A percentile compares a stretch with the other conserved stretches of the same genome.
These are phyloP conservation scores for Adoxophyes honmai DNA, from an alignment of 1,140 invertebrate genomes.

Conservation along the genomic window DNA sequence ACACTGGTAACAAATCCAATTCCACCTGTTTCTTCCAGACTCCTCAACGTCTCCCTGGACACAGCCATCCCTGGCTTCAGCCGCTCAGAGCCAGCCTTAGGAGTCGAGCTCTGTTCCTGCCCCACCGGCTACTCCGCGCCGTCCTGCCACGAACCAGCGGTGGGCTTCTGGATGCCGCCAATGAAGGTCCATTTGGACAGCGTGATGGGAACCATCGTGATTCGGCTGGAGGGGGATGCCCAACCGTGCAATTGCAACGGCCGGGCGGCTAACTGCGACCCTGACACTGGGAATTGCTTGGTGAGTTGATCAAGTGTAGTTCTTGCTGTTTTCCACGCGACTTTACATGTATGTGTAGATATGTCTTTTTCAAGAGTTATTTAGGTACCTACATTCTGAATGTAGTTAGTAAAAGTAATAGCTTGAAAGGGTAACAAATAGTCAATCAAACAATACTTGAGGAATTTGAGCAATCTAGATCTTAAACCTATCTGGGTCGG, in stretches of 20 bases:
- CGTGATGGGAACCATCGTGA: conserved; percentile 80
- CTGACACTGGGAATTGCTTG: conserved; percentile 90
- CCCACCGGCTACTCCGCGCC: conserved; percentile 86
- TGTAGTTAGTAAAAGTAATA: too few relatives aligned
- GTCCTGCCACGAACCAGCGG: conserved; percentile 92
- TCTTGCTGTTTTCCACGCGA: too few relatives aligned
- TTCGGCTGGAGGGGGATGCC: conserved; percentile 88
- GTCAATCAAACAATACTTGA: too few relatives aligned
- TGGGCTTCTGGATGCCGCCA: conserved; percentile 84
- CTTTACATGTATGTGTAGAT: too few relatives aligned
- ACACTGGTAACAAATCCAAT: too few relatives aligned
- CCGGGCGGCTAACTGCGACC: conserved; percentile 87
- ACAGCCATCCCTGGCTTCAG: conserved; percentile 83
- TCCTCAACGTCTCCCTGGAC: conserved; percentile 89
- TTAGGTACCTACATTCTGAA: too few relatives aligned
- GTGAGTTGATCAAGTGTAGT: conserved; percentile 74
- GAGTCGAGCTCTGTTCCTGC: conserved; percentile 94
- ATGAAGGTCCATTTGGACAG: conserved; percentile 34
- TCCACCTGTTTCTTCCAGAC: conserved; percentile 58
- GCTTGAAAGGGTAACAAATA: too few relatives aligned
- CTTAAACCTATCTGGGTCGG: too few relatives aligned
- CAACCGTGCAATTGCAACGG: conserved; percentile 90
- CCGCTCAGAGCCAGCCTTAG: conserved; percentile 82
- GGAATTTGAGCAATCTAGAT: too few relatives aligned
- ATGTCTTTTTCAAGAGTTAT: too few relatives aligned